Base-by-base conservation (phyloP, 2,797 vertebrate species). In the Bovichtus variegatus region DNA sequence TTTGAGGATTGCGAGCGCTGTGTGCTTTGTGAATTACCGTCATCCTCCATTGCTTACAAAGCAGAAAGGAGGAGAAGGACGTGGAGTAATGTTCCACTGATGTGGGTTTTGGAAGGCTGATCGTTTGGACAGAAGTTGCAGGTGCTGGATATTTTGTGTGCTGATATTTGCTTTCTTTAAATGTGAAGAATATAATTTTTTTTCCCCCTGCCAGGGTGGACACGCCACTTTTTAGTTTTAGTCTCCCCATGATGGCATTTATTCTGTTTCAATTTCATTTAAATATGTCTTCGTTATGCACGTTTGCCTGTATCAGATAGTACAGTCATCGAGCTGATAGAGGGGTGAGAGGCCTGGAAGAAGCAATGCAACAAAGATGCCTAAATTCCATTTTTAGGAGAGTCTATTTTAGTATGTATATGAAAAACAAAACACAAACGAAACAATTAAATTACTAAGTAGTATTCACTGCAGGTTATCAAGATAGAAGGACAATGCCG, bases 1-100 rank as follows among this genome's bases (percentile, higher is more conserved):
- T 40, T 18, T 54, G 51, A 60, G 44, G 49, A 74, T 43, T 49
- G 53, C 13, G 3, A 55, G 6, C 34, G 27, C 23, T 59, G 68
- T 50, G n/a, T 60, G 34, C 46, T 49, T 6, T 60, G 13, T 25
- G 41, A 59, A 63, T 40, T 25, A 23, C 18, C 9, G 18, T 47
- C 18, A 21, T 10, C 21, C 40, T 57, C 15, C 59, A 58, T 12
- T 21, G 18, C 34, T 49, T 41, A 25, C 25, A 12, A 53, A 50
- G 43, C 50, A 40, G 57, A 54, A 9, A 34, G 38, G 21, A n/a
- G 55, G 50, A 40, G 31, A 50, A 13, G 7, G 21, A 34, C 27
- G 53, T 69, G 21, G 23, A 29, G 21, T n/a, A 18, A 38, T 51
- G 44, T 47, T 60, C 10, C 16, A 25, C 25, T 44, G 27, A 27